These are phyloP conservation scores for Ditula angustiorana DNA, from an alignment of 2,888 invertebrate genomes.

Conservation along the genomic window DNA sequence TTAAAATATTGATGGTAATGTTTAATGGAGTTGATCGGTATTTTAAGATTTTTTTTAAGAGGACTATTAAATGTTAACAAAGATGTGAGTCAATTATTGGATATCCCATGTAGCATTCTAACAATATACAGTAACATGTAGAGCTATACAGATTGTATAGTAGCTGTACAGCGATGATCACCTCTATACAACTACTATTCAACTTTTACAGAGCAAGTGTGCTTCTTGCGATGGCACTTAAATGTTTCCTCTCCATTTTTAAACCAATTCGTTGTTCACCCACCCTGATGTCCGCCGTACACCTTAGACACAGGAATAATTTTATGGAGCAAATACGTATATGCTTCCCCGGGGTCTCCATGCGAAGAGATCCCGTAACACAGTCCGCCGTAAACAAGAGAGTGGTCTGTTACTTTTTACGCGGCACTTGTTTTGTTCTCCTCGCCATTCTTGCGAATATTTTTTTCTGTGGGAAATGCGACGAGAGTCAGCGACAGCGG, in stretches of 20 bases:
- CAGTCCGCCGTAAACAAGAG: constrained; percentile 65
- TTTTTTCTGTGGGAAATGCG: constrained; percentile 53
- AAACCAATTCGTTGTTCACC: neutral
- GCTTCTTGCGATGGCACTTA: too few relatives aligned
- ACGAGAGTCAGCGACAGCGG: neutral
- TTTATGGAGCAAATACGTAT: constrained; percentile 44
- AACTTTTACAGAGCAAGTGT: too few relatives aligned
- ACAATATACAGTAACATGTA: too few relatives aligned
- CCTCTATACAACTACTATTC: too few relatives aligned
- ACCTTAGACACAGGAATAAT: constrained; percentile 33
- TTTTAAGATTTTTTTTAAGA: too few relatives aligned
- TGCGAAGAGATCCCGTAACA: constrained; percentile 43
- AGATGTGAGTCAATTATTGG: too few relatives aligned
- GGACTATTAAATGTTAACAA: too few relatives aligned
- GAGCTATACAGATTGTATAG: too few relatives aligned
- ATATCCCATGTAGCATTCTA: too few relatives aligned
- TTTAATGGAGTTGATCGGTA: too few relatives aligned
- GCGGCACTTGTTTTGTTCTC: constrained; percentile 64
- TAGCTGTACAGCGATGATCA: too few relatives aligned
- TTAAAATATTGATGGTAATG: too few relatives aligned
- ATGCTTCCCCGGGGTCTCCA: constrained; percentile 45
- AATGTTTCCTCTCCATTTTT: neutral
- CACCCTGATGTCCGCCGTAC: neutral
- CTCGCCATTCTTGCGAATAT: constrained; percentile 64
- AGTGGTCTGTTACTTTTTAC: constrained; percentile 69